A percentile compares a stretch with the other conserved stretches of the same genome.
Conservation (phyloP, 2,113 vertebrate species). For the Brienomyrus brachyistius region DNA sequence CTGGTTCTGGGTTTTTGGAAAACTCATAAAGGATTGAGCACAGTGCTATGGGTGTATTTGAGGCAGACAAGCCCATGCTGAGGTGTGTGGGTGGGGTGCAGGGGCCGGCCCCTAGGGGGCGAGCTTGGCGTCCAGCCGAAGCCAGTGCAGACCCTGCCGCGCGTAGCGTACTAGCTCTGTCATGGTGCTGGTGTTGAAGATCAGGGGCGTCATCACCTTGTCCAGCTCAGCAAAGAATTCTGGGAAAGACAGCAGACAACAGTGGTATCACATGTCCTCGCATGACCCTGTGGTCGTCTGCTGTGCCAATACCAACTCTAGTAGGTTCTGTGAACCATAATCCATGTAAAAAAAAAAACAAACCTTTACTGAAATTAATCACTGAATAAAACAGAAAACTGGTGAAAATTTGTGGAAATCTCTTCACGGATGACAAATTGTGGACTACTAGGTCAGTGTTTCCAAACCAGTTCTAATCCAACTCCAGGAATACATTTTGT, state of each 20-base stretch:
- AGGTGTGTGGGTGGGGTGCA: conserved; percentile 17
- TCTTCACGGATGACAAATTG: background rate
- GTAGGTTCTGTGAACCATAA: background rate
- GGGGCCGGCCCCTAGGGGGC: conserved; percentile 54
- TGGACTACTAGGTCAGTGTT: background rate
- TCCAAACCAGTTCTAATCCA: background rate
- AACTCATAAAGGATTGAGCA: conserved; percentile 71
- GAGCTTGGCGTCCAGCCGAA: conserved; percentile 88
- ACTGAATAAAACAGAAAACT: background rate
- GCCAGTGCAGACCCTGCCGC: conserved; percentile 94
- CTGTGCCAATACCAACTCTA: background rate
- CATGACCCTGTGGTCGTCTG: background rate
- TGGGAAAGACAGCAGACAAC: conserved; percentile 48
- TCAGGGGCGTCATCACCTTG: conserved; percentile 90
- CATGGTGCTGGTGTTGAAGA: conserved; percentile 98
- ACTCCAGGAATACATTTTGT: background rate
- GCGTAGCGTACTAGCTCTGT: conserved; percentile 95
- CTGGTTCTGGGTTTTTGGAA: conserved; percentile 62
- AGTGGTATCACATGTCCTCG: background rate
- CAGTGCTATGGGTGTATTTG: conserved; percentile 67
- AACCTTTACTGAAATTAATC: background rate
- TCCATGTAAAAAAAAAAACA: background rate
- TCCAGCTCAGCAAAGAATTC: conserved; percentile 97
- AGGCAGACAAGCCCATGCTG: conserved; percentile 45
- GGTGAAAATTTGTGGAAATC: background rate